Base-by-base conservation (phyloP, 64 coral and sea anemone genomes). In the Astreopora myriophthalma region DNA sequence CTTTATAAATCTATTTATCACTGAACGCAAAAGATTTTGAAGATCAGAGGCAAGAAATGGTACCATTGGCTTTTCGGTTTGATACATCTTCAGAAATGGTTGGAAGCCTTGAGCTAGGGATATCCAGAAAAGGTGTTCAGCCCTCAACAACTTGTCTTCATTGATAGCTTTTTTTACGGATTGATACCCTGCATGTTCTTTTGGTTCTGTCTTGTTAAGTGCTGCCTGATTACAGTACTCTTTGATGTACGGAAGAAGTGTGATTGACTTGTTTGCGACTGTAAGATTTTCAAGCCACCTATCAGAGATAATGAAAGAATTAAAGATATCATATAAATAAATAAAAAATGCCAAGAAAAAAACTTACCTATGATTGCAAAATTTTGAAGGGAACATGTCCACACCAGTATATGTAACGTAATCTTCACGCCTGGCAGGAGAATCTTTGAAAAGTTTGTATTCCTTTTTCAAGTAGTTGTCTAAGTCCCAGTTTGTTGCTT, bases 211-310 rank as follows among this genome's bases (percentile, higher is more conserved):
- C 70, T 89, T 92, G 8, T 92, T 14, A 14, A 96, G 37, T 76
- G 44, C 75, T 67, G 94, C 84, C 32, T 95, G 94, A 25, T 38
- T 76, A 68, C 94, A 96, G 35, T 84, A 96, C 36, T 92, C 89
- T 79, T 49, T 89, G 17, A 96, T 42, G 25, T 22, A 64, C 60
- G 94, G 85, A 31, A 96, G 48, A 39, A 96, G 62, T 64, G 85
- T 89, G 24, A 96, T 34, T 85, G 94, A 93, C 74, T 89, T 89
- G 13, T 23, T 84, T 31, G 90, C 94, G 34, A 96, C 94, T 76
- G 67, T 22, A 85, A 96, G 70, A 57, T 96, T 96, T 49, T 92
- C 94, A 55, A 96, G 86, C 90, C 94, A 96, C 73, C 94, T 96
- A 84, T 88, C 16, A 66, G 44, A 76, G 58, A 62, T 85, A 85